Base-by-base conservation (phyloP, 2,888 invertebrate genomes). In the Cerceris rybyensis region DNA sequence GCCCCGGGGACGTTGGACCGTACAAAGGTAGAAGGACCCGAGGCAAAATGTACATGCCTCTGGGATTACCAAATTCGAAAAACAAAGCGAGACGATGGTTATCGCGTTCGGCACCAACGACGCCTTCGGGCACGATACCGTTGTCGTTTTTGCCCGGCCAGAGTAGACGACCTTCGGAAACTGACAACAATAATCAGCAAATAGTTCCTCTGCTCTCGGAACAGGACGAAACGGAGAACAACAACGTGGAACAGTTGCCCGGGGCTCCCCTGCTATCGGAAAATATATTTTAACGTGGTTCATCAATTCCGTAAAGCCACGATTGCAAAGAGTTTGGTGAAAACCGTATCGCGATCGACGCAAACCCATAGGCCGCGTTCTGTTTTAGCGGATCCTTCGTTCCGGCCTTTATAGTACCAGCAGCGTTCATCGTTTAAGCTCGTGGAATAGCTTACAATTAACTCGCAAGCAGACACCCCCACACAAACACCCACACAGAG, bases 91-190 rank as follows among this genome's bases (percentile, higher is more conserved):
- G 90, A 80, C 93, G 95, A 57, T 95, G 95, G 93, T 93, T 96
- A 7, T 96, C 97, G 0, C 93, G 96, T 39, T 97, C 97, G 0
- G 97, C 97, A 0, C 97, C 97, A 0, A 96, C 96, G 2, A 97
- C 97, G 0, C 97, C 97, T 0, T 95, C 95, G 80, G 93, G 96
- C 46, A 95, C 95, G 68, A 95, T 95, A 14, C 96, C 96, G 9
- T 93, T 95, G 81, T 95, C 95, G 14, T 94, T 95, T 58, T 92
- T 94, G n/a, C 94, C 94, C 72, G 93, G 94, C 78, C 92, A 92
- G 76, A 92, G 90, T 54, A 83, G 87, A 66, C 88, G 90, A 72
- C 90, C 91, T 6, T 90, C 89, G 5, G 91, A 90, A 54, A 73
- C 85, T 0, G 89, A 88, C 28, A 87, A 85, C 67, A 86, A 90